Percentiles rank a stretch among this genome's conserved stretches.
These are phyloP conservation scores for Epizoanthus stellaris DNA, from an alignment of 92 coral and sea anemone genomes.

Conservation along the genomic window DNA sequence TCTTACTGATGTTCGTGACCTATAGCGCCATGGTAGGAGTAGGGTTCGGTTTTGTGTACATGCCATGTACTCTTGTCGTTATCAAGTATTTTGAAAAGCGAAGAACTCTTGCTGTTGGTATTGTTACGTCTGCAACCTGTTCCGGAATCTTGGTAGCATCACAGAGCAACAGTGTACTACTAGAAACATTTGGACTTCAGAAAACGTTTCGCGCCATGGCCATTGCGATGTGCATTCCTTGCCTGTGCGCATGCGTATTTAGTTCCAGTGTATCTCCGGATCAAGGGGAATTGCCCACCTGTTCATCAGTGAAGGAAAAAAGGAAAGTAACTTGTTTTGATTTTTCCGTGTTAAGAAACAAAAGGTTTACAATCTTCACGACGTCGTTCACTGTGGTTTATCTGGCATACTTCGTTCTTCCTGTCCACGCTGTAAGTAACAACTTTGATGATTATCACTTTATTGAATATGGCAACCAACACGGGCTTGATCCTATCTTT, in stretches of 20 bases:
- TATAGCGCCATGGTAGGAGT: conserved; percentile 53
- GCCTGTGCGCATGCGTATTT: conserved; percentile 48
- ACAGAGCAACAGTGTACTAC: conserved; percentile 50
- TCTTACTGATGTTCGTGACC: conserved; percentile 60
- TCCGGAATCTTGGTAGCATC: conserved; percentile 58
- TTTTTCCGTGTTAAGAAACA: background rate
- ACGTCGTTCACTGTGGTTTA: background rate
- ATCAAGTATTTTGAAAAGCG: conserved; percentile 64
- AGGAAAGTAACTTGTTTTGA: background rate
- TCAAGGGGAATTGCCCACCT: background rate
- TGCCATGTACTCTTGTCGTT: conserved; percentile 37
- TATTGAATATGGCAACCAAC: too few species aligned
- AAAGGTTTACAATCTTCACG: background rate
- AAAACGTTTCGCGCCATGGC: conserved; percentile 68
- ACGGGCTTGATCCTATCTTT: background rate
- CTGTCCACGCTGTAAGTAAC: conserved; percentile 31
- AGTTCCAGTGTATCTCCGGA: background rate
- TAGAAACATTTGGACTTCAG: conserved; percentile 57
- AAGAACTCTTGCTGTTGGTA: conserved; percentile 66
- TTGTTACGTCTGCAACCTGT: conserved; percentile 57
- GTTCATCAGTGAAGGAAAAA: background rate
- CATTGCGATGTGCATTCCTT: background rate
- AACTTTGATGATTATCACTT: background rate
- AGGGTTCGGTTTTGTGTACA: conserved; percentile 41
- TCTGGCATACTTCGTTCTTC: conserved; percentile 12